Percentiles rank a stretch among this genome's conserved stretches.
These are phyloP conservation scores for Myoxocephalus aenaeus DNA, from an alignment of 2,797 vertebrate genomes.

Conservation along the genomic window DNA sequence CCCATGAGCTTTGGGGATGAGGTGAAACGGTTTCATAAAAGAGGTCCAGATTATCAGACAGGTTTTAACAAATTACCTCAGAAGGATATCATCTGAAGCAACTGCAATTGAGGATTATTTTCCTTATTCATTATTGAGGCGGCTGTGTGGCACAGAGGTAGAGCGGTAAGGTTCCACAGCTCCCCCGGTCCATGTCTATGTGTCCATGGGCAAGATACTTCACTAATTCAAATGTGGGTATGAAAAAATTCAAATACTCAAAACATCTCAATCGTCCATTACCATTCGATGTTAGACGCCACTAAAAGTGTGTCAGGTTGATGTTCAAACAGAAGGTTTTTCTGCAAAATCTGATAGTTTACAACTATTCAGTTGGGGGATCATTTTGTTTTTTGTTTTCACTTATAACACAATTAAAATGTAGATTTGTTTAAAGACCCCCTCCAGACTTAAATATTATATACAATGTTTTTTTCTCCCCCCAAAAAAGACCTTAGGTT, in stretches of 20 bases:
- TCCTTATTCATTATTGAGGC: background rate
- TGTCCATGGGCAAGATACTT: too few relatives aligned
- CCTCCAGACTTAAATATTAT: background rate
- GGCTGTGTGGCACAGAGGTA: too few relatives aligned
- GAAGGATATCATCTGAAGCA: too few relatives aligned
- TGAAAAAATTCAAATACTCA: background rate
- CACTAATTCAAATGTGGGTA: too few relatives aligned
- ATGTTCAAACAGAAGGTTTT: background rate
- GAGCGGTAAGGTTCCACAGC: too few relatives aligned
- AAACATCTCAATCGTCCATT: background rate
- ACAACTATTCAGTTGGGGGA: background rate
- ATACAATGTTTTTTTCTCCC: background rate
- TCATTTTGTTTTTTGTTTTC: background rate
- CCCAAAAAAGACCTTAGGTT: background rate
- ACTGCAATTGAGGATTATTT: too few relatives aligned
- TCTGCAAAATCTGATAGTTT: background rate
- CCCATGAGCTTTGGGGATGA: too few relatives aligned
- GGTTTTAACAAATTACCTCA: too few relatives aligned
- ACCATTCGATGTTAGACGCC: background rate
- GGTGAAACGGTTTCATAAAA: too few relatives aligned
- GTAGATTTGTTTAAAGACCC: background rate
- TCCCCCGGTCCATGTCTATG: too few relatives aligned
- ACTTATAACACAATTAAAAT: too few relatives aligned
- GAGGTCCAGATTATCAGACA: too few relatives aligned
- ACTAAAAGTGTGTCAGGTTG: background rate